Base-by-base conservation (phyloP, 2,797 vertebrate species). In the Rhinella marina region DNA sequence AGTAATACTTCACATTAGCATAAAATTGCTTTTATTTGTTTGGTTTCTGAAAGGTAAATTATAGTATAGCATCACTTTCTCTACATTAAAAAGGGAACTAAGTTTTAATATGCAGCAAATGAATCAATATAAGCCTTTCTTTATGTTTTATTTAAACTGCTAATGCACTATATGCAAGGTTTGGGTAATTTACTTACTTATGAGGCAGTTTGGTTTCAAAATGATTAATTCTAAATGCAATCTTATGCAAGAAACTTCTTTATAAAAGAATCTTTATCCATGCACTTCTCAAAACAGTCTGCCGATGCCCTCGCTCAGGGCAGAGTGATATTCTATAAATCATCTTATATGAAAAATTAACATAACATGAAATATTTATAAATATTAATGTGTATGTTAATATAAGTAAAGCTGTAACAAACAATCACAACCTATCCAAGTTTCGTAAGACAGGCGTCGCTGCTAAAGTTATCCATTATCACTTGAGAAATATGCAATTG, bases 341-440 rank as follows among this genome's bases (percentile, higher is more conserved):
- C 94, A 95, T 94, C 92, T 91, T 94, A 94, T 95, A 96, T 96
- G 94, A 96, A 96, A 96, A 95, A 96, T 96, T 96, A 95, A 95
- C 94, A 94, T 95, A 94, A 93, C 94, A 95, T 95, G 91, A 95
- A 95, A 95, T 95, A 96, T 96, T 95, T 95, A 96, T 96, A 96
- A 96, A 96, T 96, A 96, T 96, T 95, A 96, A 96, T 96, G 95
- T 92, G 92, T 95, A 95, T 96, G 94, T 96, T 96, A 96, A 96
- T 96, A 95, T 95, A 95, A 94, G 94, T 93, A 95, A 95, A 95
- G 94, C 94, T 94, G 94, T 95, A 95, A 94, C 94, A 96, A 95
- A 95, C 94, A 95, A 94, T 95, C 94, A 93, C 94, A 96, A 95
- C 94, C 94, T 95, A 95, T 95, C 94, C 94, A 94, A 95, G 94